Evolutionary conservation across 2,113 vertebrate genomes (phyloP), one percentile per base, ranked within the genome.

Genomic region (Origma solitaria): DNA sequence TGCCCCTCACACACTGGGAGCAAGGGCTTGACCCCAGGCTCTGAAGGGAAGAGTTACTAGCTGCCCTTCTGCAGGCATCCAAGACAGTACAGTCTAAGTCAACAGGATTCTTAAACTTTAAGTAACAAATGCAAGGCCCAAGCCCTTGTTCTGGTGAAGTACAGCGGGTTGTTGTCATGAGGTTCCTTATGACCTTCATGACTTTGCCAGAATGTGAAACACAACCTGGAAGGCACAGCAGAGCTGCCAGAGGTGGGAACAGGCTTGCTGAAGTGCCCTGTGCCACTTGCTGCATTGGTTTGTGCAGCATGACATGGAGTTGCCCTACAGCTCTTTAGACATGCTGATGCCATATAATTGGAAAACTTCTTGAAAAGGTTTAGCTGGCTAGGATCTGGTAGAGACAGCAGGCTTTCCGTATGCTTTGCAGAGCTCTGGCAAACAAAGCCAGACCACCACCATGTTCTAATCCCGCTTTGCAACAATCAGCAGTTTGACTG

Each of bases 1-100:
- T 56, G 11, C 45, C 9, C 0, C 0, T 64, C 15, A 15, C 30
- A 3, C 0, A 1, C 40, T n/a, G 60, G 47, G 49, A 44, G 44
- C 53, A 10, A 66, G 54, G 64, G 13, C 37, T 91, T 3, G 5
- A 78, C 72, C 70, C 30, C 21, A 24, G 11, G n/a, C 49, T 78
- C 49, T 0, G 2, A 51, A 58, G 24, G 40, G 65, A 54, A 33
- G 21, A 70, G 56, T 54, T 82, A 56, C 17, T 51, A 49, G 70
- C 64, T 82, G 38, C 24, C 30, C 18, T 35, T 45, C 70, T 51
- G 49, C 30, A 65, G 60, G 45, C 6, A 0, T 42, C 40, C 13
- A 4, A 65, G 57, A 31, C 13, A 4, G 16, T 10, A 15, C 27
- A 45, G 20, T 33, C 53, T 51, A 31, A 35, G 38, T 38, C 44